phyloP scores from a whole-genome alignment of 2,797 vertebrate species.

The Aldrovandia affinis region DNA sequence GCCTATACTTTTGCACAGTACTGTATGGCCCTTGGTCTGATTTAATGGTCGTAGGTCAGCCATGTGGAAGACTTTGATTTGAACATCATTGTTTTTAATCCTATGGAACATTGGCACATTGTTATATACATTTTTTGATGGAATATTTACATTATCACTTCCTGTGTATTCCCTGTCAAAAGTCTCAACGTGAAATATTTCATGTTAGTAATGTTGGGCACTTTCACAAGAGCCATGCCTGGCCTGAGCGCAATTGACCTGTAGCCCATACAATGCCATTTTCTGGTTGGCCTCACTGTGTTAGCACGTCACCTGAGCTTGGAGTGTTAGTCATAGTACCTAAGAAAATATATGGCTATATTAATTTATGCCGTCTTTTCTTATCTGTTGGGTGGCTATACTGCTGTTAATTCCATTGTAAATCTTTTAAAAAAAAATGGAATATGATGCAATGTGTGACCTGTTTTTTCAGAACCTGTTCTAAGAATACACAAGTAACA shows the following conservation, averaged over 20 bases:
- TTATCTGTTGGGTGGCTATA: not conserved
- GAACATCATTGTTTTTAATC: not conserved
- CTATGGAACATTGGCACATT: not conserved
- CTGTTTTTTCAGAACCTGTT: not conserved
- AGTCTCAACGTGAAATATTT: not conserved
- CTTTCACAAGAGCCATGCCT: too few species aligned
- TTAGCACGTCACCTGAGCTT: not conserved
- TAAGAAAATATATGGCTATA: not conserved
- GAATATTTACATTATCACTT: slow-evolving; percentile 1
- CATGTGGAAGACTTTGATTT: not conserved
- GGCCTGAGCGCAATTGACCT: not conserved
- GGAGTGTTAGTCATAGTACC: not conserved
- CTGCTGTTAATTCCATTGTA: slow-evolving; percentile 18
- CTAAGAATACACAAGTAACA: not conserved
- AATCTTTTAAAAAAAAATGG: not conserved
- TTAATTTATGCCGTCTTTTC: not conserved
- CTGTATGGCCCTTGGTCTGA: too few species aligned
- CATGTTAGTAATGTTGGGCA: not conserved
- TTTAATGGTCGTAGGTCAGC: not conserved
- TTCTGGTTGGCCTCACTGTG: not conserved
- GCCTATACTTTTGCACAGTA: too few species aligned
- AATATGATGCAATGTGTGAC: slow-evolving; percentile 13
- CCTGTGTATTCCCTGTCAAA: not conserved
- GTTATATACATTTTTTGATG: not conserved
- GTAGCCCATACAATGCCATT: not conserved